phyloP scores from a whole-genome alignment of 2,113 vertebrate species.

The Sorex araneus region DNA sequence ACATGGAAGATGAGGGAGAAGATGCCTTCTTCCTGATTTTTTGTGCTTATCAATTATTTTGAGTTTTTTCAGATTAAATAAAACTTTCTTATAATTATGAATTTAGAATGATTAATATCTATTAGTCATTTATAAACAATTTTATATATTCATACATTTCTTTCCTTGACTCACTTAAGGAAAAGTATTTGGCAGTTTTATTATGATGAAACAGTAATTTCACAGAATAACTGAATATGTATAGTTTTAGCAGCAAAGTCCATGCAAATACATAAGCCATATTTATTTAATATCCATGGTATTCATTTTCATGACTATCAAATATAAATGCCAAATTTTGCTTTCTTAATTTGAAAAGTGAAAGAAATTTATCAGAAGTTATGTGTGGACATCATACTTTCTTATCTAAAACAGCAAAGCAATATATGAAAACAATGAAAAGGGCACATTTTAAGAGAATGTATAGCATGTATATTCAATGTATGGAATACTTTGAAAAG shows the following conservation, averaged over 20 bases:
- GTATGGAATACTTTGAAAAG: constrained; percentile 48
- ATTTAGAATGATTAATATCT: too few relatives aligned
- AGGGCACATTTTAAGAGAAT: constrained; percentile 29
- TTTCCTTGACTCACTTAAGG: neutral
- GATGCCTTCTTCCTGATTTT: neutral
- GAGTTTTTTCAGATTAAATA: neutral
- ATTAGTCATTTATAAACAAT: too few relatives aligned
- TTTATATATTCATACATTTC: neutral
- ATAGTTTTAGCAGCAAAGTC: neutral
- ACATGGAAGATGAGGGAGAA: neutral
- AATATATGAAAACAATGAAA: neutral
- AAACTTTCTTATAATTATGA: neutral
- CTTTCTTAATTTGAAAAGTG: neutral
- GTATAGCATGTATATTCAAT: neutral
- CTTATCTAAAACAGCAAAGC: neutral
- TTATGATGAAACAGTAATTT: neutral
- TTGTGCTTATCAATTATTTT: neutral
- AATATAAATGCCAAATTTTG: neutral
- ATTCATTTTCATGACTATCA: neutral
- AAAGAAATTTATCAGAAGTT: neutral
- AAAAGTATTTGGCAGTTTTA: neutral
- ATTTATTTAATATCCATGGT: neutral
- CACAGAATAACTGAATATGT: neutral
- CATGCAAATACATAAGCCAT: neutral
- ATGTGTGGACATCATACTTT: neutral